These are phyloP conservation scores for Megaceryle alcyon DNA, from an alignment of 2,797 vertebrate genomes.

Conservation along the genomic window DNA sequence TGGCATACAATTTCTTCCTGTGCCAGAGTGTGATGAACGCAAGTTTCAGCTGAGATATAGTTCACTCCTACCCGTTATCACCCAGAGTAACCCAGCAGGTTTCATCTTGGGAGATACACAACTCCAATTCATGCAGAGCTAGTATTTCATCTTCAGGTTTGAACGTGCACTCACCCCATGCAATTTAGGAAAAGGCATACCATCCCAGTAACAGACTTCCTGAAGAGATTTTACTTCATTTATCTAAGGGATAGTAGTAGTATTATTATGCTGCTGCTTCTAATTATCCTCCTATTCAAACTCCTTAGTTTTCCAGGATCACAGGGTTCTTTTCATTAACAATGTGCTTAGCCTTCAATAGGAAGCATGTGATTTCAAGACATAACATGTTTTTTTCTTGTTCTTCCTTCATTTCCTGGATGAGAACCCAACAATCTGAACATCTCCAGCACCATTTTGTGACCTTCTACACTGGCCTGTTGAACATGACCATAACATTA, in stretches of 20 bases:
- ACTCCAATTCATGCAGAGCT: not conserved
- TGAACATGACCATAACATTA: not conserved
- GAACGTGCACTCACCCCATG: not conserved
- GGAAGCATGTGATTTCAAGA: not conserved
- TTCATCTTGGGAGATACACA: not conserved
- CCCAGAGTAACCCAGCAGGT: not conserved
- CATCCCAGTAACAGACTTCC: not conserved
- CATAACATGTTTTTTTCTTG: not conserved
- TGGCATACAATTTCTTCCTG: not conserved
- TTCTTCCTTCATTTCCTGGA: not conserved
- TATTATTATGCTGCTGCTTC: not conserved
- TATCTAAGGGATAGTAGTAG: not conserved
- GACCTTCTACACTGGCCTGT: not conserved
- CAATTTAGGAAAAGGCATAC: not conserved
- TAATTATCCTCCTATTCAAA: not conserved
- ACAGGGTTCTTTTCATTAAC: not conserved
- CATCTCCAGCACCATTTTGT: not conserved
- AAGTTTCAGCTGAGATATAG: not conserved
- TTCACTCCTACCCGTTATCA: not conserved
- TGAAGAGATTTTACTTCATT: not conserved
- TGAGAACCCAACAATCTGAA: not conserved
- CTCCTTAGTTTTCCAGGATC: not conserved
- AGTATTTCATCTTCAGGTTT: not conserved
- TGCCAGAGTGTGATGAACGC: not conserved
- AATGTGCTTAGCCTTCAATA: not conserved